Conservation (phyloP, 2,113 vertebrate species). For the Lucifuga dentata region DNA sequence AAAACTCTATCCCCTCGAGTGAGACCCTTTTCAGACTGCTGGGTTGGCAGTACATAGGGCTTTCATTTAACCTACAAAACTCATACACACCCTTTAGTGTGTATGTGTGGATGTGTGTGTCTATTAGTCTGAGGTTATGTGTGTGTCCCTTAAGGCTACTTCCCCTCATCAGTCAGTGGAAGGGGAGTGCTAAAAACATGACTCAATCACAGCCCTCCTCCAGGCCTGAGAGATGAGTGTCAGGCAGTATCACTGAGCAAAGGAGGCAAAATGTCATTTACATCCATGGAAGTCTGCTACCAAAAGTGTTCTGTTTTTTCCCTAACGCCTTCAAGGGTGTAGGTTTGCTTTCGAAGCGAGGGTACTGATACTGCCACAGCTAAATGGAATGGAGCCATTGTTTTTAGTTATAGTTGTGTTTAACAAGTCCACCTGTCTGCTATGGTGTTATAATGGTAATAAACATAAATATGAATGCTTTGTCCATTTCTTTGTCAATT, state of each 20-base stretch:
- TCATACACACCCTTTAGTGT: constrained; percentile 40
- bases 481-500: too few relatives aligned
- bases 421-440: too few relatives aligned
- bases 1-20: constrained; percentile 69
- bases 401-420: too few relatives aligned
- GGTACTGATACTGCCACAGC: too few relatives aligned
- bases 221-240: constrained; percentile 56
- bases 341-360: too few relatives aligned
- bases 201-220: constrained; percentile 46
- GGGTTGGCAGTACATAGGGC: constrained; percentile 46
- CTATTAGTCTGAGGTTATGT: constrained; percentile 8
- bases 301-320: constrained; percentile 14
- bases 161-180: constrained; percentile 46
- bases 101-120: constrained; percentile 16
- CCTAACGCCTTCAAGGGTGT: not conserved
- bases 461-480: too few relatives aligned
- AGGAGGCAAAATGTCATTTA: constrained; percentile 36
- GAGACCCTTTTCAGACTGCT: constrained; percentile 61
- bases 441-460: too few relatives aligned
- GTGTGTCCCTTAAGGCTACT: constrained; percentile 52
- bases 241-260: constrained; percentile 63
- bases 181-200: constrained; percentile 49
- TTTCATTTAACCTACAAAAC: constrained; percentile 59
- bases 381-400: too few relatives aligned
- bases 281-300: constrained; percentile 4